Percentiles rank a stretch among this genome's conserved stretches.
Evolutionary conservation across 92 coral and sea anemone species (phyloP).

Genomic region (Porites cylindrica): DNA sequence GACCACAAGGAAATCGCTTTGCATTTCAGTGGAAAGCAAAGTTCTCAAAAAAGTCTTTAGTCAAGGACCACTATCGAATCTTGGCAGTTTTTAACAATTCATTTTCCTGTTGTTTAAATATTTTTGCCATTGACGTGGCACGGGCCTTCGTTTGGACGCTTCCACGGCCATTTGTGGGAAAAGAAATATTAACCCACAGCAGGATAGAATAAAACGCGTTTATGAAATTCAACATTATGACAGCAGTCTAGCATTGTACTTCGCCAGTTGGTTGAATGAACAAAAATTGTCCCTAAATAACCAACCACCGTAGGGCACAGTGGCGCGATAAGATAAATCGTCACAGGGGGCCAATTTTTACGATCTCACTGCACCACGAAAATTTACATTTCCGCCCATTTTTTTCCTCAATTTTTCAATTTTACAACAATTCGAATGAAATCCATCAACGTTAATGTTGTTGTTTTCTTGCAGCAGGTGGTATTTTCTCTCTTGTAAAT

Average conservation of each 20-base stretch:
- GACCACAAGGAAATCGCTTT: slow-evolving; percentile 34
- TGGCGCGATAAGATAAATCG: slow-evolving; percentile 4
- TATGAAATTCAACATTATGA: slow-evolving; percentile 47
- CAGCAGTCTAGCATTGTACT: slow-evolving; percentile 40
- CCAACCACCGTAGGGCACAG: slow-evolving; percentile 44
- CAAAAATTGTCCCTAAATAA: slow-evolving; percentile 37
- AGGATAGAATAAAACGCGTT: slow-evolving; percentile 26
- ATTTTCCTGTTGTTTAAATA: neutral
- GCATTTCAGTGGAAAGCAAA: slow-evolving; percentile 32
- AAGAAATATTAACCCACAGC: slow-evolving; percentile 38
- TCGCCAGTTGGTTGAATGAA: slow-evolving; percentile 32
- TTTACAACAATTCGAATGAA: neutral
- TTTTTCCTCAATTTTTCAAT: neutral
- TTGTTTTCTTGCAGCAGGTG: slow-evolving; percentile 21
- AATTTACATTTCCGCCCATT: too few relatives aligned
- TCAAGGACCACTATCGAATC: slow-evolving; percentile 30
- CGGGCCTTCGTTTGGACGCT: neutral
- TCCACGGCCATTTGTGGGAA: slow-evolving; percentile 25
- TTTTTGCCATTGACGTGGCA: neutral
- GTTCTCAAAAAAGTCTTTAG: slow-evolving; percentile 30
- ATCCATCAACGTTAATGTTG: neutral
- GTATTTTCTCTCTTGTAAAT: neutral
- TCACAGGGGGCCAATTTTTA: neutral
- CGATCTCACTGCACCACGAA: neutral
- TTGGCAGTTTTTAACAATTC: slow-evolving; percentile 8